Evolutionary conservation across 2,888 invertebrate genomes (phyloP).

Genomic region (Macropis europaea): DNA sequence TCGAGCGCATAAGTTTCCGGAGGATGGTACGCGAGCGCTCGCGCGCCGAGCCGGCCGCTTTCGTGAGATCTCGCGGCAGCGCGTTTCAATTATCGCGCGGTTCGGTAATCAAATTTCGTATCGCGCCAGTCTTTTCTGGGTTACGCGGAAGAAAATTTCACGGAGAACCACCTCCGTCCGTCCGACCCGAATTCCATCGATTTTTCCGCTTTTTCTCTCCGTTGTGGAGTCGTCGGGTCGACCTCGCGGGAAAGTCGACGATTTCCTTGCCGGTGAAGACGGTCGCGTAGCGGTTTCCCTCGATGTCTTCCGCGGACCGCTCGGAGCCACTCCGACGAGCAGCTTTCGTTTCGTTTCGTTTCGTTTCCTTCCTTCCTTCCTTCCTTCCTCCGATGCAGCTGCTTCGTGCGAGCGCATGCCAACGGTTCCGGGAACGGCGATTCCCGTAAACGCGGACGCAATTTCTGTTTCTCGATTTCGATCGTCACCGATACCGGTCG

Average conservation of each 20-base stretch:
- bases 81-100: conserved; percentile 26
- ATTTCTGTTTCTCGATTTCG: conserved; percentile 45
- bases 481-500: conserved; percentile 39
- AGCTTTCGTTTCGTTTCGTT: too few species aligned
- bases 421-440: conserved; percentile 8
- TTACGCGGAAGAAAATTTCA: conserved; percentile 7
- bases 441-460: conserved; percentile 32
- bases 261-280: too few species aligned
- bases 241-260: too few species aligned
- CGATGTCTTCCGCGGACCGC: too few species aligned
- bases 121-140: conserved; percentile 21
- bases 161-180: background rate
- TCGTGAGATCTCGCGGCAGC: conserved; percentile 39
- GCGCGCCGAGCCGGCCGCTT: conserved; percentile 8
- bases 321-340: too few species aligned
- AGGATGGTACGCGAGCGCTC: background rate
- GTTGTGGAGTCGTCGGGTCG: too few species aligned
- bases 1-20: background rate
- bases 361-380: too few species aligned
- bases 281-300: too few species aligned
- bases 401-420: too few species aligned
- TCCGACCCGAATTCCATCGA: background rate
- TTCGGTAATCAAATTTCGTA: conserved; percentile 24
- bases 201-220: too few species aligned
- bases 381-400: too few species aligned